These are phyloP conservation scores for Rhorus exstirpatorius DNA, from an alignment of 2,888 invertebrate species.

Conservation along the genomic window DNA sequence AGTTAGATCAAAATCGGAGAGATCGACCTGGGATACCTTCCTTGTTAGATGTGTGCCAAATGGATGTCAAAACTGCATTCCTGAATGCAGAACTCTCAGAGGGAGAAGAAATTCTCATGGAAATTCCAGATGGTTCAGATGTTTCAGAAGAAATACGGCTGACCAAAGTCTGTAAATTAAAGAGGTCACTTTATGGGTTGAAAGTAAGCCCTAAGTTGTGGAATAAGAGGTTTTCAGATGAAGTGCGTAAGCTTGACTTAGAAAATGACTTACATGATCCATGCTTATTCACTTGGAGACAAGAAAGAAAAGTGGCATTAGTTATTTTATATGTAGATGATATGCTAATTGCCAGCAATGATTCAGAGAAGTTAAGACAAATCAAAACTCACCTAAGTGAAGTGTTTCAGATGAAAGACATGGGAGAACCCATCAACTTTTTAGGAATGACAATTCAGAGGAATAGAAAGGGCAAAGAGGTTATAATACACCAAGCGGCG, in stretches of 20 bases:
- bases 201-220: constrained; percentile 62
- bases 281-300: constrained; percentile 69
- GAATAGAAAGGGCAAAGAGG: constrained; percentile 41
- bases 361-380: constrained; percentile 56
- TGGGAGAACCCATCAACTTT: constrained; percentile 69
- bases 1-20: too few species aligned
- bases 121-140: constrained; percentile 67
- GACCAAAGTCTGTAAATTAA: too few species aligned
- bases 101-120: constrained; percentile 60
- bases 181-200: constrained; percentile 28
- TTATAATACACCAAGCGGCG: too few species aligned
- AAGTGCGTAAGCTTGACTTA: constrained; percentile 53
- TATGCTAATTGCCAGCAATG: constrained; percentile 68
- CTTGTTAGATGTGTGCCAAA: constrained; percentile 60
- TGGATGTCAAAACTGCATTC: constrained; percentile 71
- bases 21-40: too few species aligned
- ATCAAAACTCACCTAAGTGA: constrained; percentile 63
- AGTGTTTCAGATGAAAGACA: constrained; percentile 70
- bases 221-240: constrained; percentile 67
- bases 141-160: too few species aligned
- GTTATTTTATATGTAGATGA: constrained; percentile 70
- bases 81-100: constrained; percentile 62
- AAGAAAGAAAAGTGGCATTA: constrained; percentile 12
- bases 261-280: constrained; percentile 66
- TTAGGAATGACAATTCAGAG: constrained; percentile 69